phyloP scores from a whole-genome alignment of 2,113 vertebrate species.

The Cyprinodon brontotheroides region DNA sequence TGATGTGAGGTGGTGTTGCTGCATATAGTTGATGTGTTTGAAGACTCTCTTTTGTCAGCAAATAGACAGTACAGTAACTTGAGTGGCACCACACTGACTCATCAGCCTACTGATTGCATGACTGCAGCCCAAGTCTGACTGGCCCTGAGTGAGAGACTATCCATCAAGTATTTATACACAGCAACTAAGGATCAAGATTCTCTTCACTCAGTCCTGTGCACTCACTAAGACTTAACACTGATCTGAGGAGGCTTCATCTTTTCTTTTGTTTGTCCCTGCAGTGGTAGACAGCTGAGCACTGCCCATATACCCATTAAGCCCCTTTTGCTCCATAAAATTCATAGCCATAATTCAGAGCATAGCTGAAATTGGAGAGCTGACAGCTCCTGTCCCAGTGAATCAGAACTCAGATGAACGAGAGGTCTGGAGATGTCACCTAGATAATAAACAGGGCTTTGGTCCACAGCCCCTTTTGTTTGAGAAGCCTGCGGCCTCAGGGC shows the following conservation, averaged over 20 bases:
- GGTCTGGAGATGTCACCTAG: conserved; percentile 67
- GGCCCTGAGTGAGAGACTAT: conserved; percentile 33
- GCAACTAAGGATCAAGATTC: conserved; percentile 52
- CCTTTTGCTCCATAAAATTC: conserved; percentile 54
- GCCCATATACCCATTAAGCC: conserved; percentile 57
- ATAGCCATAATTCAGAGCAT: conserved; percentile 65
- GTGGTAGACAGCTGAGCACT: conserved; percentile 38
- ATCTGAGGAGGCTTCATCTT: conserved; percentile 39
- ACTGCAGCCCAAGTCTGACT: conserved; percentile 44
- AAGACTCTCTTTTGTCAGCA: conserved; percentile 66
- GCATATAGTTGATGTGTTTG: conserved; percentile 61
- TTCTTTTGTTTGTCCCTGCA: conserved; percentile 40
- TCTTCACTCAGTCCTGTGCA: conserved; percentile 13
- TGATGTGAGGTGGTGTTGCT: conserved; percentile 53
- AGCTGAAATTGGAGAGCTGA: conserved; percentile 69
- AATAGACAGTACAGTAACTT: conserved; percentile 61
- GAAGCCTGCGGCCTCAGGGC: conserved; percentile 45
- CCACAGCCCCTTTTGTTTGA: conserved; percentile 55
- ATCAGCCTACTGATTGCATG: conserved; percentile 57
- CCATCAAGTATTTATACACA: conserved; percentile 72
- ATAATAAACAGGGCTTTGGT: conserved; percentile 74
- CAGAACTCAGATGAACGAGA: conserved; percentile 68
- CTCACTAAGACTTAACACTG: conserved; percentile 21
- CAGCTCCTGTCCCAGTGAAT: conserved; percentile 68
- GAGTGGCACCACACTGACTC: conserved; percentile 71